Percentiles rank a stretch among this genome's conserved stretches.
Conservation (phyloP, 2,888 invertebrate species). For the Chrysolina haemoptera region DNA sequence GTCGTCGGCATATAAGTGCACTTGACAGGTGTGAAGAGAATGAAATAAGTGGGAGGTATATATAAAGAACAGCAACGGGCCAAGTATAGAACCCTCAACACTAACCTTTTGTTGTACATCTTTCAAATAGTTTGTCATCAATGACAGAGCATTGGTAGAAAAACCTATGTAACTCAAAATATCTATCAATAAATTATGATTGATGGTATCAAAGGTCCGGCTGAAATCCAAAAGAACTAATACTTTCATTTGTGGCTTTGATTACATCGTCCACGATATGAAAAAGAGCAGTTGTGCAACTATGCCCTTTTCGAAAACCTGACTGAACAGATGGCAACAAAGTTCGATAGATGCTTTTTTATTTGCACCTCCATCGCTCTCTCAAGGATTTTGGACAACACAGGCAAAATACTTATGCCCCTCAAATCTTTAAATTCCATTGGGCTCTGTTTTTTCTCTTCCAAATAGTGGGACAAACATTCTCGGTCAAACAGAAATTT, state of each 20-base stretch:
- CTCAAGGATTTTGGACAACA: conserved; percentile 26
- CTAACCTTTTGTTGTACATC: conserved; percentile 15
- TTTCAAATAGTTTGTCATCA: conserved; percentile 2
- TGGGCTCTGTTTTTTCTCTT: conserved; percentile 26
- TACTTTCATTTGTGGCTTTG: conserved; percentile 16
- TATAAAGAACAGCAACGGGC: conserved; percentile 21
- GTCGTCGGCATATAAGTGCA: conserved; percentile 28
- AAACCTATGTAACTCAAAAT: conserved; percentile 10
- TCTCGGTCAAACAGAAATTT: conserved; percentile 24
- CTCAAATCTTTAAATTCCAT: conserved; percentile 25
- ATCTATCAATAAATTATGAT: conserved; percentile 9
- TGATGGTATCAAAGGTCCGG: conserved; percentile 27
- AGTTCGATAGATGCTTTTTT: background rate
- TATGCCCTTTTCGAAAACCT: background rate
- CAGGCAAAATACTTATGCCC: conserved; percentile 24
- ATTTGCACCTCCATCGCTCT: conserved; percentile 25
- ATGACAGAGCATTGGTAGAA: conserved; percentile 9
- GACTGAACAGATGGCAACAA: background rate
- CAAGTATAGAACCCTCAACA: conserved; percentile 13
- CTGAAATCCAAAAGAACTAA: conserved; percentile 26
- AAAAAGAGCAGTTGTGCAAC: background rate
- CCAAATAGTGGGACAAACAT: conserved; percentile 10
- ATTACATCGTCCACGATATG: background rate
- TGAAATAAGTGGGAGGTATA: conserved; percentile 6
- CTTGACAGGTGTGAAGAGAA: conserved; percentile 9